phyloP scores from a whole-genome alignment of 2,113 vertebrate species.

The Vicugna pacos region DNA sequence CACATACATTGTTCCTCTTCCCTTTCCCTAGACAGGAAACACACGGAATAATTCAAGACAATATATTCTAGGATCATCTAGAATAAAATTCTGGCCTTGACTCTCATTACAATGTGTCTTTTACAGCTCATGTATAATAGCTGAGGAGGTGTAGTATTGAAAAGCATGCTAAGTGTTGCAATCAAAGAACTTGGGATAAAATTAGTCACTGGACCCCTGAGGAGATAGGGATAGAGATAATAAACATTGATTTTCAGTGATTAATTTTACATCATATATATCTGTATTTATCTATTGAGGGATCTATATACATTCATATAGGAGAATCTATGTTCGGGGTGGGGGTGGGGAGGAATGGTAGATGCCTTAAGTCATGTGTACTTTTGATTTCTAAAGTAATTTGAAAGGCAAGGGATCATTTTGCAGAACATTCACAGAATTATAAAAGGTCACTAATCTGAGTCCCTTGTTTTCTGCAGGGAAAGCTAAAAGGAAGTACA shows the following conservation, averaged over 20 bases:
- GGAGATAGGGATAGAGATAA: background rate
- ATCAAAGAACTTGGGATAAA: background rate
- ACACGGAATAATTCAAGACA: background rate
- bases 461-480: constrained; percentile 32
- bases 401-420: constrained; percentile 42
- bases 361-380: background rate
- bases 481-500: constrained; percentile 53
- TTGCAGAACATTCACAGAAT: constrained; percentile 59
- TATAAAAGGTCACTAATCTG: constrained; percentile 54
- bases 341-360: background rate
- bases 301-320: background rate
- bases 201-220: background rate
- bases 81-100: background rate
- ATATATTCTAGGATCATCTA: background rate
- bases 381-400: constrained; percentile 59
- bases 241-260: background rate
- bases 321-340: background rate
- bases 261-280: background rate
- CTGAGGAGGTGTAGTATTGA: background rate
- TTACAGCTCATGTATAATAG: background rate
- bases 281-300: background rate
- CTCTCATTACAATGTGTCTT: background rate
- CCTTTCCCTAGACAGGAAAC: background rate
- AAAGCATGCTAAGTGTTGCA: background rate
- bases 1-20: background rate